phyloP scores from a whole-genome alignment of 2,113 vertebrate species.

The Nibea coibor region DNA sequence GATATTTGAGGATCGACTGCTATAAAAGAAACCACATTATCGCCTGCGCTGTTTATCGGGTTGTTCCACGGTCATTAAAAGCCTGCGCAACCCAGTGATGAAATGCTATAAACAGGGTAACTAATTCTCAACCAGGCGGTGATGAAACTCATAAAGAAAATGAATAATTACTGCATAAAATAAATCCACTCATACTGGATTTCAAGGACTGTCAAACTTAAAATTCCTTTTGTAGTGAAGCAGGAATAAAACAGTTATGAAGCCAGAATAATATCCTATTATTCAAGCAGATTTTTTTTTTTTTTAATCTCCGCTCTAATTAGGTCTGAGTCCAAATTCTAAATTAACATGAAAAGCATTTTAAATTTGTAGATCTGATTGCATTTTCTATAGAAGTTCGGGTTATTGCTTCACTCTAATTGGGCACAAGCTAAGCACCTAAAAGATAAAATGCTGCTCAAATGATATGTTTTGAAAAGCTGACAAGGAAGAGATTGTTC shows the following conservation, averaged over 20 bases:
- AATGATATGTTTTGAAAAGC: slow-evolving; percentile 33
- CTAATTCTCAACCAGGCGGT: slow-evolving; percentile 28
- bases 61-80: slow-evolving; percentile 19
- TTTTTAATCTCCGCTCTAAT: slow-evolving; percentile 10
- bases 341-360: slow-evolving; percentile 33
- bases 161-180: slow-evolving; percentile 6
- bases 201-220: slow-evolving; percentile 30
- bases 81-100: slow-evolving; percentile 19
- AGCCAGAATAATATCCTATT: not conserved
- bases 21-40: not conserved
- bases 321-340: slow-evolving; percentile 30
- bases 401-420: slow-evolving; percentile 46
- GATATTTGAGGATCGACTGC: not conserved
- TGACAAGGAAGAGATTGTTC: not conserved
- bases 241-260: not conserved
- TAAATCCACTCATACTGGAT: slow-evolving; percentile 24
- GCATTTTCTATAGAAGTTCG: slow-evolving; percentile 21
- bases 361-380: slow-evolving; percentile 41
- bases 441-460: slow-evolving; percentile 32
- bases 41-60: not conserved
- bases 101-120: slow-evolving; percentile 45
- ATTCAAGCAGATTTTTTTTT: slow-evolving; percentile 6
- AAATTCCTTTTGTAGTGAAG: not conserved
- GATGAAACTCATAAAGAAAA: slow-evolving; percentile 46
- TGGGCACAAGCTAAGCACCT: not conserved